Base-by-base conservation (phyloP, 2,113 vertebrate genomes). In the Corvus hawaiiensis region DNA sequence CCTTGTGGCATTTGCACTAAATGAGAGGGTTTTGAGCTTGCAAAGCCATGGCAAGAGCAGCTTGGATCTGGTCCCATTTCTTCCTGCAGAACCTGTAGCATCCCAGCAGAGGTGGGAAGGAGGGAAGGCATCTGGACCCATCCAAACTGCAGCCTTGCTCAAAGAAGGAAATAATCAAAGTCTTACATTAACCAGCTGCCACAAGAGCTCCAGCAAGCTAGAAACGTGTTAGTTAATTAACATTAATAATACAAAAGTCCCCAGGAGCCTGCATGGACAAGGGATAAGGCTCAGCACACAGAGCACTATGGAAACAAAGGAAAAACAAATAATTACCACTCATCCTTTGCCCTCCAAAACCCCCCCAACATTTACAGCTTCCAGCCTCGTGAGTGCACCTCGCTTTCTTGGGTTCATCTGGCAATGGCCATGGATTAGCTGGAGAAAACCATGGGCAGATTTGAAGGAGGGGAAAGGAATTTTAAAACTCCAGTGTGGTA, bases 151-250 rank as follows among this genome's bases (percentile, higher is more conserved):
- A 62, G 90, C 56, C 76, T 75, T 90, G 79, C 76, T 96, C 81
- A 90, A 68, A 90, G 79, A 52, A 87, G 64, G 90, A 86, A 92
- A 73, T 27, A 74, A 67, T 61, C 55, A n/a, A 89, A 30, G 37
- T 46, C 68, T 44, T 90, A 81, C 73, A 81, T 59, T 81, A 95
- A 84, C 83, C 96, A 95, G 92, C 72, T 94, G 85, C 83, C 52
- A 32, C 83, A 16, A 49, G 72, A 77, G 48, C 72, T 84, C 82
- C 83, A 56, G 48, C 66, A 55, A 78, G 61, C 52, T 68, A 48
- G 49, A 77, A 86, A 63, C 0, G 2, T 28, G 64, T 49, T 80
- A 32, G 76, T 84, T 90, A 96, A 94, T 96, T 90, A 86, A 51
- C 48, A 52, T 48, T 44, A 68, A 86, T 18, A 71, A 85, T 56